These are phyloP conservation scores for Equus przewalskii DNA, from an alignment of 2,113 vertebrate genomes.

Conservation along the genomic window DNA sequence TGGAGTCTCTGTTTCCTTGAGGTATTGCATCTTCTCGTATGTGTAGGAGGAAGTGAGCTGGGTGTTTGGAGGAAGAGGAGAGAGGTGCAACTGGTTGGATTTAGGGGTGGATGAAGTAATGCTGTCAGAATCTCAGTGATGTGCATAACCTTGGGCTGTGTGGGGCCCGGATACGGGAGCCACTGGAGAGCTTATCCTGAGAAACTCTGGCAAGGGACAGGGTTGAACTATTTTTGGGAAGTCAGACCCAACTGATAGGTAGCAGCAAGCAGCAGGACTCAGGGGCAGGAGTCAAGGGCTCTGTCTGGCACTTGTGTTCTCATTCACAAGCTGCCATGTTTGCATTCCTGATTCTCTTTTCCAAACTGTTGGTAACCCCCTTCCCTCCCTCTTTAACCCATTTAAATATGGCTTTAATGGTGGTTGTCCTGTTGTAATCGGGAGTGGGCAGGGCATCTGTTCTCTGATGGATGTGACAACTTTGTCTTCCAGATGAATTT, in stretches of 20 bases:
- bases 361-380: background rate
- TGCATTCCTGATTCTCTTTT: conserved; percentile 1
- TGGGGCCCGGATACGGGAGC: fast-evolving
- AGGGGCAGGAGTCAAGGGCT: background rate
- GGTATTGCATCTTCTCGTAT: background rate
- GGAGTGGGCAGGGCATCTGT: background rate
- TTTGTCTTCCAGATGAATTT: background rate
- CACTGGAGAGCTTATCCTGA: background rate
- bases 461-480: background rate
- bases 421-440: fast-evolving
- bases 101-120: background rate
- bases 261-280: fast-evolving
- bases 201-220: background rate
- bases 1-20: background rate
- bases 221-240: background rate
- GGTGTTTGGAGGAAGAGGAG: background rate
- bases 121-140: background rate
- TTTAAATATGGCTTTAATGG: background rate
- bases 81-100: background rate
- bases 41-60: background rate
- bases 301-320: no score
- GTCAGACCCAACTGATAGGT: background rate
- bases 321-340: fast-evolving
- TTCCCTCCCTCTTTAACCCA: no score
- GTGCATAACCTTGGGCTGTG: background rate